phyloP scores from a whole-genome alignment of 2,113 vertebrate species.

The Carollia perspicillata region DNA sequence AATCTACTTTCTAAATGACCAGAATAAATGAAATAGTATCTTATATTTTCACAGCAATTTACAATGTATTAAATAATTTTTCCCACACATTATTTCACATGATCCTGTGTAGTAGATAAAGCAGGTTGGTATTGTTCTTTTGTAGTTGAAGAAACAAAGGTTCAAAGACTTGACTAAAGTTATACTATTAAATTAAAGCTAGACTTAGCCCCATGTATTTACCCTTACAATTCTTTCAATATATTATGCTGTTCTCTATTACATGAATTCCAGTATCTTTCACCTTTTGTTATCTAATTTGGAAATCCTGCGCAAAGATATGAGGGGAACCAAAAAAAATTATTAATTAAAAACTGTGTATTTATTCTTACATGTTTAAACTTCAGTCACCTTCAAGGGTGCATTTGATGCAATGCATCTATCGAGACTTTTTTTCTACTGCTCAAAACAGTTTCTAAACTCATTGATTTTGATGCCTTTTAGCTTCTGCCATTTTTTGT shows the following conservation, averaged over 20 bases:
- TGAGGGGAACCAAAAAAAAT: no score
- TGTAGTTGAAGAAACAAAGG: not conserved
- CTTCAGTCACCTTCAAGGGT: no score
- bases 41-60: not conserved
- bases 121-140: not conserved
- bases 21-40: not conserved
- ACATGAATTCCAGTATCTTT: not conserved
- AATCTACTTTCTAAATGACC: not conserved
- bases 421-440: no score
- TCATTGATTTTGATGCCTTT: no score
- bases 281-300: not conserved
- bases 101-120: not conserved
- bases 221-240: not conserved
- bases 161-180: not conserved
- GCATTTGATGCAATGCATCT: no score
- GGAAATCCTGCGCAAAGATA: not conserved
- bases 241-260: not conserved
- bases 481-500: no score
- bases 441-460: no score
- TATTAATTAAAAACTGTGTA: no score
- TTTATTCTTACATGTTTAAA: no score
- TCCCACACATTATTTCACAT: not conserved
- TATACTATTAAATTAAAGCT: constrained; percentile 6
- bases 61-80: not conserved
- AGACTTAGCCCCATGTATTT: not conserved